These are phyloP conservation scores for Electrophaes corylata DNA, from an alignment of 2,888 invertebrate species.

Conservation along the genomic window DNA sequence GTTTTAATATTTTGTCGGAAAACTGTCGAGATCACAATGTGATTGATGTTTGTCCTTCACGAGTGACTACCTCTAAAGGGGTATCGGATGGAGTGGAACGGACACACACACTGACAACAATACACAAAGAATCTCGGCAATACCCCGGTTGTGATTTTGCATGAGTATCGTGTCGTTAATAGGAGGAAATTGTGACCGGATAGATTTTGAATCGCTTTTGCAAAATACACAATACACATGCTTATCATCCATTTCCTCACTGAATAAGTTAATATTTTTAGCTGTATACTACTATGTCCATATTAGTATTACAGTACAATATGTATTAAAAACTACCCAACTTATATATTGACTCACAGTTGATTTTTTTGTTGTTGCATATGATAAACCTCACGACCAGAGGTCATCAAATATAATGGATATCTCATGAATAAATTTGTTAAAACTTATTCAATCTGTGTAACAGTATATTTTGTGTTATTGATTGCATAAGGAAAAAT, in stretches of 20 bases:
- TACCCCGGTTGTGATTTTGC: slow-evolving; percentile 48
- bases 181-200: slow-evolving; percentile 33
- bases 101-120: slow-evolving; percentile 44
- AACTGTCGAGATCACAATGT: slow-evolving; percentile 19
- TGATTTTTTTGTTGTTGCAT: slow-evolving; percentile 22
- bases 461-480: slow-evolving; percentile 39
- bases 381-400: slow-evolving; percentile 30
- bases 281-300: not conserved
- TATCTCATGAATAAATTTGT: slow-evolving; percentile 45
- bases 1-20: slow-evolving; percentile 11
- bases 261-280: slow-evolving; percentile 7
- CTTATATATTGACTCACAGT: slow-evolving; percentile 1
- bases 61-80: slow-evolving; percentile 48
- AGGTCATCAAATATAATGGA: slow-evolving; percentile 33
- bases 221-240: slow-evolving; percentile 21
- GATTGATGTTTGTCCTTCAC: slow-evolving; percentile 56
- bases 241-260: slow-evolving; percentile 24
- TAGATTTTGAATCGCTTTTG: slow-evolving; percentile 26
- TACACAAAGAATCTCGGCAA: slow-evolving; percentile 48
- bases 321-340: not conserved
- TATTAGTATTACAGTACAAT: not conserved
- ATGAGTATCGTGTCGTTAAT: slow-evolving; percentile 35
- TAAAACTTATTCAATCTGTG: slow-evolving; percentile 41
- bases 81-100: slow-evolving; percentile 52
- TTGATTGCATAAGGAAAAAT: slow-evolving; percentile 40